Percentiles rank a stretch among this genome's conserved stretches.
phyloP scores from a whole-genome alignment of 2,113 vertebrate species.

The Protomyctophum bolini region DNA sequence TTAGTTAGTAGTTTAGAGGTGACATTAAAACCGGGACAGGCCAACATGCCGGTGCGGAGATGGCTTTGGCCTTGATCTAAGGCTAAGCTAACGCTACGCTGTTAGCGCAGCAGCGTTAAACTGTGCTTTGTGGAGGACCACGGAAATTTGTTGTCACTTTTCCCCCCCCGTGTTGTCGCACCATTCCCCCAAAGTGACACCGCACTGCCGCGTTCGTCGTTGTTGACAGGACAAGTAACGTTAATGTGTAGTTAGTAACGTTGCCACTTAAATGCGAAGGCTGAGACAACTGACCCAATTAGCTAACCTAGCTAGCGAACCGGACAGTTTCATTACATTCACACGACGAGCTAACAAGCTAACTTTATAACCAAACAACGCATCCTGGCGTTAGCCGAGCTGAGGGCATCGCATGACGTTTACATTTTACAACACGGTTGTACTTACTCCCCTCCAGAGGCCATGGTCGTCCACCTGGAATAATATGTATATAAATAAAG shows the following conservation, averaged over 20 bases:
- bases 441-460: slow-evolving; percentile 84
- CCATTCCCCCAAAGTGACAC: no score
- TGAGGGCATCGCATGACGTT: slow-evolving; percentile 2
- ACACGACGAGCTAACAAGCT: slow-evolving; percentile 48
- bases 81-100: slow-evolving; percentile 65
- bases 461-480: slow-evolving; percentile 77
- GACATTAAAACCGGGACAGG: slow-evolving; percentile 18
- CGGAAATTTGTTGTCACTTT: no score
- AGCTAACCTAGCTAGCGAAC: slow-evolving; percentile 50
- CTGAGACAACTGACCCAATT: slow-evolving; percentile 63
- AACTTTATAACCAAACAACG: slow-evolving; percentile 51
- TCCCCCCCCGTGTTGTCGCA: no score
- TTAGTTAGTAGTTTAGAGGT: background rate
- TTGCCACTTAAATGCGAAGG: slow-evolving; percentile 41
- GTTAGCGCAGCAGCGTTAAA: slow-evolving; percentile 58
- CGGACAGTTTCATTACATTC: background rate
- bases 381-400: slow-evolving; percentile 27
- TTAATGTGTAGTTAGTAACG: slow-evolving; percentile 8
- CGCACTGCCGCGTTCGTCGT: no score
- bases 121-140: slow-evolving; percentile 65
- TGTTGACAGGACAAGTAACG: background rate
- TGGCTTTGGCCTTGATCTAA: slow-evolving; percentile 60
- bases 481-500: slow-evolving; percentile 77
- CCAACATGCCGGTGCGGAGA: slow-evolving; percentile 38
- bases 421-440: background rate